Base-by-base conservation (phyloP, 2,113 vertebrate genomes). In the Sphyrna mokarran region DNA sequence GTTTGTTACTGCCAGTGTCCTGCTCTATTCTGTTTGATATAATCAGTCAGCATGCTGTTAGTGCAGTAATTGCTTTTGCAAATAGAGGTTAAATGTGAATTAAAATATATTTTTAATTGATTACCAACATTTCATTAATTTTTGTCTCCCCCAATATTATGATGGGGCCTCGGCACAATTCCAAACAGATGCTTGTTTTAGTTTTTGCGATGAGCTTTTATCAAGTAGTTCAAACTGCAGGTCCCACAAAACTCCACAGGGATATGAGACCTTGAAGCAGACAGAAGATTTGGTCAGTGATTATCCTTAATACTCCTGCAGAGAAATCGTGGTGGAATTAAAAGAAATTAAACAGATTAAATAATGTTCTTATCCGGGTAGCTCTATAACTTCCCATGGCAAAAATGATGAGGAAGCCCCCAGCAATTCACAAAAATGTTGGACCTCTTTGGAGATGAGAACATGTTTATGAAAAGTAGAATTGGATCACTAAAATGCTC, bases 51-150 rank as follows among this genome's bases (percentile, higher is more conserved):
- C 94, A 76, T 72, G 43, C 94, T 72, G 68, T 76, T 95, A 29
- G 69, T 37, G 22, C 69, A 33, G 94, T 72, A 95, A 95, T 95
- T 95, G 94, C 94, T 95, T 95, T 95, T 29, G 94, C 94, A 95
- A 95, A 95, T 95, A 95, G 94, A 95, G 94, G 94, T 95, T 95
- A 95, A 95, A 95, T 95, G 94, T 95, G 94, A 95, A 72, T 72
- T 72, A 95, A 72, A 95, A 48, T 54, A 95, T 95, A 95, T 72
- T 95, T 72, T 95, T 95, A 95, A 95, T 95, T 72, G 94, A 95
- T 72, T 95, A 72, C 94, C 94, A 95, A 95, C 94, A 95, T 95
- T 95, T 95, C 94, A 95, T 95, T 95, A 95, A 29, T 95, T 72
- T 90, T 90, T 90, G 33, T 48, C 29, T 43, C 9, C 68, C 26